Evolutionary conservation across 2,797 vertebrate genomes (phyloP), one percentile per base, ranked within the genome.

Genomic region (Cirrhinus molitorella): DNA sequence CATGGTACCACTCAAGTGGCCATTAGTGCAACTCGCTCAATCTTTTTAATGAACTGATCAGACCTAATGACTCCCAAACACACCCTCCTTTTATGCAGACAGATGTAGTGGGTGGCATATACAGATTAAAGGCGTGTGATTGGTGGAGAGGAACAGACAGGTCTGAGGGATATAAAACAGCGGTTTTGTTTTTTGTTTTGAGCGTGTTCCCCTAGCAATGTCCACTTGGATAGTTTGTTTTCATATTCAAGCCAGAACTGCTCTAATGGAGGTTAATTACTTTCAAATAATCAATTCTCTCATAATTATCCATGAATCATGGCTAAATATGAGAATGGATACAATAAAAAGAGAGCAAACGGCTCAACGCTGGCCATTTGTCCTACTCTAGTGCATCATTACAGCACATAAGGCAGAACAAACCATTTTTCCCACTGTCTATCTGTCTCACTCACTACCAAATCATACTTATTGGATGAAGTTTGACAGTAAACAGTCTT

Each of bases 31-130:
- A 91, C 23, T 84, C 61, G 86, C 90, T 93, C 91, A 90, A 88
- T 94, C 91, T 93, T 90, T 93, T 88, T 93, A 94, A 95, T 93
- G 91, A 94, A 94, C 90, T 90, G 90, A 94, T 93, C 90, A 91
- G 86, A 85, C 90, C 89, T 90, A 93, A 93, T 90, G 92, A 92
- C 90, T 90, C 87, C 45, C 19, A 34, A 55, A 87, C 89, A 90
- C 90, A 89, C 88, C 89, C 84, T 76, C 78, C 78, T 49, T 83
- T 83, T 31, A 82, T 55, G 25, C 76, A 77, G 21, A 83, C 61
- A 57, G 49, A 83, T 49, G 51, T 67, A 57, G 72, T 76, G 72
- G 55, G 49, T 28, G 34, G 51, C 37, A 43, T 45, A 76, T 67
- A 68, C 4, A 14, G 19, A 31, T 53, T 43, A 14, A 83, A 76